Evolutionary conservation across 2,797 vertebrate species (phyloP).

Genomic region (Sitta carolinensis): DNA sequence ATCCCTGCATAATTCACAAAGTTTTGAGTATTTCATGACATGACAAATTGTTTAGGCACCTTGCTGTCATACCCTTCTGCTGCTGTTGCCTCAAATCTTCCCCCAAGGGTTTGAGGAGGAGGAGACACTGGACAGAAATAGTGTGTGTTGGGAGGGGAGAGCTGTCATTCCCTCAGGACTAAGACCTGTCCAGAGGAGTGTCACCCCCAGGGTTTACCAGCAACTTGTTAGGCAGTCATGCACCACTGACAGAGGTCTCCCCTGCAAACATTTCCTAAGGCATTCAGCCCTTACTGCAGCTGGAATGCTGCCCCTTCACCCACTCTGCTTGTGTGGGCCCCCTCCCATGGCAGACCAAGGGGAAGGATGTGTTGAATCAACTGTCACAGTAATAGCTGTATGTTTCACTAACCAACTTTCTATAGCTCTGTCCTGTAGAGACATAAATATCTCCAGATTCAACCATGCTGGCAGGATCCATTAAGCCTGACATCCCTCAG

Average conservation of each 20-base stretch:
- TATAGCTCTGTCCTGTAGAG: not conserved
- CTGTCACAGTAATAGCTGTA: not conserved
- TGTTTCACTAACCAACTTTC: conserved; percentile 10
- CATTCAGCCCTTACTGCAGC: not conserved
- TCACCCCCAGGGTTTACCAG: not conserved
- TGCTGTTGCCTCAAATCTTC: not conserved
- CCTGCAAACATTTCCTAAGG: not conserved
- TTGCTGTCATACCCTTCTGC: not conserved
- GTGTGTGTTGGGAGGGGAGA: not conserved
- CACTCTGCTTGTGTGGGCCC: not conserved
- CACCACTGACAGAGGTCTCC: not conserved
- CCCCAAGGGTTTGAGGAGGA: not conserved
- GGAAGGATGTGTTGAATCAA: not conserved
- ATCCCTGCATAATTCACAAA: conserved; percentile 5
- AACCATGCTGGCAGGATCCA: not conserved
- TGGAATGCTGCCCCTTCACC: not conserved
- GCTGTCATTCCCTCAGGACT: not conserved
- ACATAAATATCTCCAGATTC: conserved; percentile 16
- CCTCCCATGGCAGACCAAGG: accelerated
- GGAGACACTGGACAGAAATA: not conserved
- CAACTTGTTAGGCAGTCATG: not conserved
- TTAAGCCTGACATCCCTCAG: not conserved
- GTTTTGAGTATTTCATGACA: not conserved
- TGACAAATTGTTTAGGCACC: conserved; percentile 10
- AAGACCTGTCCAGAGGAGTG: not conserved